Conservation (phyloP, 2,888 invertebrate genomes). For the Drosophila macrospina region DNA sequence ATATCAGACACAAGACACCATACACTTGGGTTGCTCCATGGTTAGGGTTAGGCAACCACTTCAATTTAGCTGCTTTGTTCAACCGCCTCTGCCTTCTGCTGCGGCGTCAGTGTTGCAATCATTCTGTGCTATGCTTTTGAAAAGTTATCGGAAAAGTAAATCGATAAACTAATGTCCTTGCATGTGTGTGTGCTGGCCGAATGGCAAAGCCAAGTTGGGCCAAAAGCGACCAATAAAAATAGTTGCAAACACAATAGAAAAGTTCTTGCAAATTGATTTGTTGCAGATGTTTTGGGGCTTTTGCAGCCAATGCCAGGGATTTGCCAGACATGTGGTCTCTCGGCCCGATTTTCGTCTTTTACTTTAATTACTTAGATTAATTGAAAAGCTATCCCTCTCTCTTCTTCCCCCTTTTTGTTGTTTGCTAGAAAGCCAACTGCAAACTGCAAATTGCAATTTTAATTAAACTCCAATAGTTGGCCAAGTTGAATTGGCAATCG, state of each 20-base stretch:
- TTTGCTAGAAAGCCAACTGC: slow-evolving; percentile 7
- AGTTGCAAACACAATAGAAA: slow-evolving; percentile 68
- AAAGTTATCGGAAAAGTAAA: slow-evolving; percentile 65
- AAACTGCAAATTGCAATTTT: slow-evolving; percentile 46
- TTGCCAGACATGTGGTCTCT: slow-evolving; percentile 51
- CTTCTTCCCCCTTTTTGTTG: background rate
- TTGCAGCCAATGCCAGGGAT: slow-evolving; percentile 50
- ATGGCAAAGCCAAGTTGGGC: slow-evolving; percentile 31
- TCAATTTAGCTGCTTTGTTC: slow-evolving; percentile 30
- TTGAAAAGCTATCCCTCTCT: slow-evolving; percentile 48
- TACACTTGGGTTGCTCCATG: slow-evolving; percentile 35
- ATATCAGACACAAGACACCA: slow-evolving; percentile 69
- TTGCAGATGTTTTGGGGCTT: slow-evolving; percentile 67
- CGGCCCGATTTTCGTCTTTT: slow-evolving; percentile 38
- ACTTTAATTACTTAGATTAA: slow-evolving; percentile 75
- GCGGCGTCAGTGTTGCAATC: slow-evolving; percentile 14
- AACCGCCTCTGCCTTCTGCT: background rate
- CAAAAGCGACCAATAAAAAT: slow-evolving; percentile 65
- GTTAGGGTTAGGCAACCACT: slow-evolving; percentile 47
- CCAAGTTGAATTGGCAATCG: slow-evolving; percentile 18
- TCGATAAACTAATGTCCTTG: slow-evolving; percentile 58
- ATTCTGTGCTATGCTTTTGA: slow-evolving; percentile 43
- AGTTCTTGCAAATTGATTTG: slow-evolving; percentile 77
- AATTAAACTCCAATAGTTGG: slow-evolving; percentile 37
- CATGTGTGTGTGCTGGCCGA: slow-evolving; percentile 11